Percentiles rank a stretch among this genome's conserved stretches.
Evolutionary conservation across 2,113 vertebrate genomes (phyloP).

Genomic region (Eleginops maclovinus): DNA sequence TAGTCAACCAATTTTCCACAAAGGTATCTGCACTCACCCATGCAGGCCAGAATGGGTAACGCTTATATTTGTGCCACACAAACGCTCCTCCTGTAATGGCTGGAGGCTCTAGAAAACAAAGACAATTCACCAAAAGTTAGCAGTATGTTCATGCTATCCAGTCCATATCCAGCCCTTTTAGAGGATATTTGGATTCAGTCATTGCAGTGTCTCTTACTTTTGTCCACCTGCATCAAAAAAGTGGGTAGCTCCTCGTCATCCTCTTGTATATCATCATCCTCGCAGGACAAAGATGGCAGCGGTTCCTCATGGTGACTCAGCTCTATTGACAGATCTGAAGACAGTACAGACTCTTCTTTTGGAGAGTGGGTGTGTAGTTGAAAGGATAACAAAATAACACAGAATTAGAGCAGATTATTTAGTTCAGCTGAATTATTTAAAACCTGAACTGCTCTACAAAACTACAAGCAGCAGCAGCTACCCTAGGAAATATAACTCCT

Average conservation of each 20-base stretch:
- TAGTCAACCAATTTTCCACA: neutral
- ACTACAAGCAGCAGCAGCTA: neutral
- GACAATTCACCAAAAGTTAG: neutral
- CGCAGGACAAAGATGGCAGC: slow-evolving; percentile 32
- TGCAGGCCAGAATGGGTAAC: slow-evolving; percentile 84
- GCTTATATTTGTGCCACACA: slow-evolving; percentile 83
- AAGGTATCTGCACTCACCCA: slow-evolving; percentile 66
- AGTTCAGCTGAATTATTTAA: neutral
- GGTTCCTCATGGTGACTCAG: slow-evolving; percentile 73
- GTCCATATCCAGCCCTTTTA: neutral
- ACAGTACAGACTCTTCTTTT: slow-evolving; percentile 61
- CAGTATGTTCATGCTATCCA: neutral
- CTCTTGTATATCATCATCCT: slow-evolving; percentile 69
- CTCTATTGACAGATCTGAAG: slow-evolving; percentile 81
- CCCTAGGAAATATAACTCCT: neutral
- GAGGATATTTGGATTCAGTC: neutral
- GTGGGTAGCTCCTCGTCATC: slow-evolving; percentile 80
- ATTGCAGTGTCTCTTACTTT: slow-evolving; percentile 62
- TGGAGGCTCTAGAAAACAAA: slow-evolving; percentile 71
- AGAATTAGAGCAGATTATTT: slow-evolving; percentile 17
- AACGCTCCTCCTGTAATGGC: slow-evolving; percentile 78
- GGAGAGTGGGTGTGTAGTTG: neutral
- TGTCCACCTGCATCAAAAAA: slow-evolving; percentile 69
- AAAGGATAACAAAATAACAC: neutral
- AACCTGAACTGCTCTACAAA: neutral